These are phyloP conservation scores for Columba livia DNA, from an alignment of 2,113 vertebrate species.

Conservation along the genomic window DNA sequence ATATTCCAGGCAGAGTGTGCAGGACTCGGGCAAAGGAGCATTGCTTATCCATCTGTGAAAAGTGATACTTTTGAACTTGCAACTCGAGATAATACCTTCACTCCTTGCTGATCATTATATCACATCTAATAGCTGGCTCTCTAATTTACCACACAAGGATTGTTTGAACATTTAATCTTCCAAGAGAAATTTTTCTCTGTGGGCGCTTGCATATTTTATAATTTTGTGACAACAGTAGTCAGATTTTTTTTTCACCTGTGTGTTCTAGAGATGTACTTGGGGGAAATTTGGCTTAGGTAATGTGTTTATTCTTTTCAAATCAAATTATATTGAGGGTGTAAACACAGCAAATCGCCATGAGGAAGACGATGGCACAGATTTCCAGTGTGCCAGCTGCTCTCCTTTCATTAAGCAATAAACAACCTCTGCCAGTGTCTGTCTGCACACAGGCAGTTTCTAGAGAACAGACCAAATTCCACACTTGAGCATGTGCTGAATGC, in stretches of 20 bases:
- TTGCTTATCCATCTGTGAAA: not conserved
- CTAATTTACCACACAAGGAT: not conserved
- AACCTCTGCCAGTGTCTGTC: not conserved
- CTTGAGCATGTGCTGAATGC: not conserved
- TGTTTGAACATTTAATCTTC: not conserved
- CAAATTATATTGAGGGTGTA: not conserved
- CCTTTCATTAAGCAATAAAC: not conserved
- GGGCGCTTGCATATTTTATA: not conserved
- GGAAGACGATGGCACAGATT: not conserved
- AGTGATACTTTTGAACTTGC: not conserved
- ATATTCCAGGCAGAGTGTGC: not conserved
- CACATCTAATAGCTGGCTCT: not conserved
- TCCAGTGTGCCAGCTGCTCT: not conserved
- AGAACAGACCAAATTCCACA: not conserved
- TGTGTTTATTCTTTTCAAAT: not conserved
- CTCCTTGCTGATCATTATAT: not conserved
- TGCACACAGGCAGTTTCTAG: not conserved
- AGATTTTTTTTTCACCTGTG: not conserved
- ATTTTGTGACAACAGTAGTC: not conserved
- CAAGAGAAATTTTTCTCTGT: not conserved
- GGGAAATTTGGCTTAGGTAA: not conserved
- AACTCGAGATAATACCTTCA: not conserved
- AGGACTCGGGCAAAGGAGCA: not conserved
- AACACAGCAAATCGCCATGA: not conserved
- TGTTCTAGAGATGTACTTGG: not conserved